A percentile compares a stretch with the other conserved stretches of the same genome.
phyloP scores from a whole-genome alignment of 2,797 vertebrate genomes.

The Gambelia wislizenii region DNA sequence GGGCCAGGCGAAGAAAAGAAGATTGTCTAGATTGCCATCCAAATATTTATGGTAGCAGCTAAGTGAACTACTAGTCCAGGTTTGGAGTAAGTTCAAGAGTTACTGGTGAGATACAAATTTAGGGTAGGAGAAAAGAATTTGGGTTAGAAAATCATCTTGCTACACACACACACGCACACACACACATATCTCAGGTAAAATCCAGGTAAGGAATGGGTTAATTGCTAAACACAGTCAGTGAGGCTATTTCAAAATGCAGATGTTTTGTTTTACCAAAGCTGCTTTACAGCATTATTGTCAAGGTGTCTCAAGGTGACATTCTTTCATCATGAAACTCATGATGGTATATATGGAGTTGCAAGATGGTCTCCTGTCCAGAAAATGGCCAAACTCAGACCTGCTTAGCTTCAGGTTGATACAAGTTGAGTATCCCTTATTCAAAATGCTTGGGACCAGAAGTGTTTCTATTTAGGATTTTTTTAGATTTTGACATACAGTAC shows the following conservation, averaged over 20 bases:
- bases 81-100: neutral
- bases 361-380: neutral
- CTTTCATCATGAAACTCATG: neutral
- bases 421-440: too few species aligned
- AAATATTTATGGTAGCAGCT: neutral
- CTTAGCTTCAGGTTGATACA: neutral
- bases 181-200: neutral
- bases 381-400: neutral
- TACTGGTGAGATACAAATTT: neutral
- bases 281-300: neutral
- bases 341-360: neutral
- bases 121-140: neutral
- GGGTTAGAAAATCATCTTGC: neutral
- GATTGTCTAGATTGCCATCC: neutral
- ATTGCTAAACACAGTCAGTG: neutral
- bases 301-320: neutral
- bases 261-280: neutral
- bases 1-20: neutral
- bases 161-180: neutral
- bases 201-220: neutral
- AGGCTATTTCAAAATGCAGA: neutral
- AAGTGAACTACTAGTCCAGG: neutral
- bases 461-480: too few species aligned
- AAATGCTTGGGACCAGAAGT: too few species aligned
- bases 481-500: too few species aligned